Percentiles rank a stretch among this genome's conserved stretches.
These are phyloP conservation scores for Antrozous pallidus DNA, from an alignment of 2,797 vertebrate genomes.

Conservation along the genomic window DNA sequence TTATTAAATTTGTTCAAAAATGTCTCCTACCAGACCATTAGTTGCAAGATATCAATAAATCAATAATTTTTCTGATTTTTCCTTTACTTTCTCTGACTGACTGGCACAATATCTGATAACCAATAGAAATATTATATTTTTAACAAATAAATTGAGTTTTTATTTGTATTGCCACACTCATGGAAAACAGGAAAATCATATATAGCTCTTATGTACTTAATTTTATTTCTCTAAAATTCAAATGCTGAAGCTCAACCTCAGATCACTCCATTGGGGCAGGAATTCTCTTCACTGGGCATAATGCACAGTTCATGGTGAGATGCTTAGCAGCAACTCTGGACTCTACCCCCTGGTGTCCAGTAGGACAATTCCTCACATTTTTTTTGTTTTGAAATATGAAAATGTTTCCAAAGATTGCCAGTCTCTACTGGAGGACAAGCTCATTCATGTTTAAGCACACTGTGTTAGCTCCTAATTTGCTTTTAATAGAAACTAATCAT, in stretches of 20 bases:
- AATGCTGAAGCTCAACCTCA: neutral
- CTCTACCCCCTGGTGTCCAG: neutral
- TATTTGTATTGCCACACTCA: neutral
- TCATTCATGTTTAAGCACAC: neutral
- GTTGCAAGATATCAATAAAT: neutral
- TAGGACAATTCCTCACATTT: neutral
- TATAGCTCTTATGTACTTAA: neutral
- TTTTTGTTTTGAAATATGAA: neutral
- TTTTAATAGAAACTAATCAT: conserved; percentile 6
- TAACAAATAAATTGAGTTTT: neutral
- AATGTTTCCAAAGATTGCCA: neutral
- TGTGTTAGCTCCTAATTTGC: neutral
- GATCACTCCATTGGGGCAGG: neutral
- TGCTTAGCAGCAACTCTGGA: neutral
- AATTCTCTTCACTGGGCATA: neutral
- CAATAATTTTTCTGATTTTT: neutral
- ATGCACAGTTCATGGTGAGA: neutral
- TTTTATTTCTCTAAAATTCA: neutral
- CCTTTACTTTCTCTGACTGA: neutral
- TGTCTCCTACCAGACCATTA: neutral
- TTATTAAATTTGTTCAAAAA: neutral
- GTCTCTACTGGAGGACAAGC: neutral
- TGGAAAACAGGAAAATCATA: neutral
- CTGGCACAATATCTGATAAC: neutral
- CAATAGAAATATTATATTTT: neutral